Conservation (phyloP, 2,888 invertebrate genomes). For the Artemia sp. region DNA sequence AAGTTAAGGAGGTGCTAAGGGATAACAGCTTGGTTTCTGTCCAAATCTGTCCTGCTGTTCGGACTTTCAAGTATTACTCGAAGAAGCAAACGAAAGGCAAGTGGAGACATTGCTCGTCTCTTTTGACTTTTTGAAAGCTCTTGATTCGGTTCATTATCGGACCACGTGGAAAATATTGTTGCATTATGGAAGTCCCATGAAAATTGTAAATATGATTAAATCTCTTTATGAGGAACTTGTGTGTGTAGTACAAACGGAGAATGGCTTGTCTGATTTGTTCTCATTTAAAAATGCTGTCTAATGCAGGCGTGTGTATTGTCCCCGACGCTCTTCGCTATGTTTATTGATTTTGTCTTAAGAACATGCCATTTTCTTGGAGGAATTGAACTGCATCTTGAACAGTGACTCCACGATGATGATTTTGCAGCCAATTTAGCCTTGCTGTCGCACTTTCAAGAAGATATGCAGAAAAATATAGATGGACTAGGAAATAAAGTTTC, state of each 20-base stretch:
- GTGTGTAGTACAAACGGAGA: background rate
- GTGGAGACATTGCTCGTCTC: background rate
- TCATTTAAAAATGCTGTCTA: background rate
- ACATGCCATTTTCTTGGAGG: too few species aligned
- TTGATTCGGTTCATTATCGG: background rate
- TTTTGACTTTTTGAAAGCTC: background rate
- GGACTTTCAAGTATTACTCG: background rate
- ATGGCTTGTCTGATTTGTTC: background rate
- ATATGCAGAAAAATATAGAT: too few species aligned
- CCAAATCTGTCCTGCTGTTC: background rate
- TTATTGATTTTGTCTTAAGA: background rate
- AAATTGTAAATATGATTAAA: background rate
- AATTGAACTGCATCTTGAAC: too few species aligned
- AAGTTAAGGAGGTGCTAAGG: background rate
- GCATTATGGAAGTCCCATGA: background rate
- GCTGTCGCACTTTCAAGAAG: too few species aligned
- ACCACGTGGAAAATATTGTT: background rate
- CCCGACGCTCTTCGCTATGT: background rate
- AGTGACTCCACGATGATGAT: too few species aligned
- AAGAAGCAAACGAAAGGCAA: background rate
- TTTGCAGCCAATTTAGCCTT: too few species aligned
- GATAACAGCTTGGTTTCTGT: background rate
- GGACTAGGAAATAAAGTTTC: too few species aligned
- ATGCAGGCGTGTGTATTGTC: background rate
- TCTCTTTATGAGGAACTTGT: background rate